A percentile compares a stretch with the other conserved stretches of the same genome.
Conservation (phyloP, 1,140 invertebrate species). For the Carcinoscorpius rotundicauda region DNA sequence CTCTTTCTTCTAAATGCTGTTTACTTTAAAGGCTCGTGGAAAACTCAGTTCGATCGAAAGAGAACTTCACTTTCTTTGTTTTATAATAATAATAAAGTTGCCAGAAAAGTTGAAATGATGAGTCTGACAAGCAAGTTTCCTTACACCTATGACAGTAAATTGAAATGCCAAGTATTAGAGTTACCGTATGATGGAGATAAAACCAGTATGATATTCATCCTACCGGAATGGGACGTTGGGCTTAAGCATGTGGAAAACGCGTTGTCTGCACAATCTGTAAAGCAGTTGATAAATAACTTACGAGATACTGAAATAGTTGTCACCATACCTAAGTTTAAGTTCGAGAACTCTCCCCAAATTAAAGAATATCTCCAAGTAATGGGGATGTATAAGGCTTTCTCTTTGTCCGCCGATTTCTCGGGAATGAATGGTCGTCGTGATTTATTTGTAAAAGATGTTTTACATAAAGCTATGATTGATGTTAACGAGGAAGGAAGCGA, state of each 20-base stretch:
- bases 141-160: conserved; percentile 1
- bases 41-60: conserved; percentile 48
- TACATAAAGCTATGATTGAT: conserved; percentile 67
- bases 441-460: conserved; percentile 44
- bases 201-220: conserved; percentile 30
- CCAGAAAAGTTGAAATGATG: conserved; percentile 7
- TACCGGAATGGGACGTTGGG: conserved; percentile 24
- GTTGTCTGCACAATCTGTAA: conserved; percentile 24
- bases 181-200: conserved; percentile 49
- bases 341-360: conserved; percentile 50
- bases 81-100: conserved; percentile 32
- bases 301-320: conserved; percentile 42
- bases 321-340: conserved; percentile 59
- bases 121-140: not conserved
- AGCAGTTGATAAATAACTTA: conserved; percentile 15
- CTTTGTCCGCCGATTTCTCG: conserved; percentile 44
- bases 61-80: conserved; percentile 48
- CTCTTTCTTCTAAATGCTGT: conserved; percentile 67
- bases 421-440: conserved; percentile 40
- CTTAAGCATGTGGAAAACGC: conserved; percentile 21
- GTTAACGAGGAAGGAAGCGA: conserved; percentile 66
- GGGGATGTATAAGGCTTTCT: conserved; percentile 55
- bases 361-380: conserved; percentile 48
- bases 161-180: conserved; percentile 14
- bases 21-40: conserved; percentile 76